phyloP scores from a whole-genome alignment of 2,113 vertebrate genomes.

The Lagenorhynchus albirostris region DNA sequence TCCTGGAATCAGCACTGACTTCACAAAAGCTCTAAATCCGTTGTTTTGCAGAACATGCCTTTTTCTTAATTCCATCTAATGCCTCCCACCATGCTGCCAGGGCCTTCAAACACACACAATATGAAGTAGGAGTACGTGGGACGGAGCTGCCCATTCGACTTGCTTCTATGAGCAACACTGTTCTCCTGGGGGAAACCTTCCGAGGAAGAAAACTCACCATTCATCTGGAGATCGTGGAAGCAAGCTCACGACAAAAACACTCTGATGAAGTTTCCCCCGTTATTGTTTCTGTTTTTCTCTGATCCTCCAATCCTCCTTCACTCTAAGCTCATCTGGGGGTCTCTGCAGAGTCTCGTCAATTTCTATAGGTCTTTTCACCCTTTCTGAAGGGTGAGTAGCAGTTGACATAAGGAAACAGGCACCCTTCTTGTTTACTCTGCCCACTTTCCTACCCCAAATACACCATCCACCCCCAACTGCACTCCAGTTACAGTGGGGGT shows the following conservation, averaged over 20 bases:
- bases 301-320: neutral
- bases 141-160: neutral
- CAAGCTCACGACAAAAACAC: neutral
- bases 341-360: neutral
- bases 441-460: too few species aligned
- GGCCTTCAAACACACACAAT: neutral
- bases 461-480: neutral
- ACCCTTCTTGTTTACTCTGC: neutral
- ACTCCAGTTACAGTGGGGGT: neutral
- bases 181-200: neutral
- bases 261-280: neutral
- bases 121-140: neutral
- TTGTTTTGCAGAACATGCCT: neutral
- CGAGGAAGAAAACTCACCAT: neutral
- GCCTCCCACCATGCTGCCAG: neutral
- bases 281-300: neutral
- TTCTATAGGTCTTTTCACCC: neutral
- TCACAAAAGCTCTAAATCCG: neutral
- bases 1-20: neutral
- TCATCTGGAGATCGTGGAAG: neutral
- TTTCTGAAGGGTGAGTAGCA: neutral
- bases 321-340: neutral
- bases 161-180: neutral
- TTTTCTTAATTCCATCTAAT: neutral
- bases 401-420: neutral